phyloP scores from a whole-genome alignment of 2,113 vertebrate genomes.

The Diadophis punctatus region DNA sequence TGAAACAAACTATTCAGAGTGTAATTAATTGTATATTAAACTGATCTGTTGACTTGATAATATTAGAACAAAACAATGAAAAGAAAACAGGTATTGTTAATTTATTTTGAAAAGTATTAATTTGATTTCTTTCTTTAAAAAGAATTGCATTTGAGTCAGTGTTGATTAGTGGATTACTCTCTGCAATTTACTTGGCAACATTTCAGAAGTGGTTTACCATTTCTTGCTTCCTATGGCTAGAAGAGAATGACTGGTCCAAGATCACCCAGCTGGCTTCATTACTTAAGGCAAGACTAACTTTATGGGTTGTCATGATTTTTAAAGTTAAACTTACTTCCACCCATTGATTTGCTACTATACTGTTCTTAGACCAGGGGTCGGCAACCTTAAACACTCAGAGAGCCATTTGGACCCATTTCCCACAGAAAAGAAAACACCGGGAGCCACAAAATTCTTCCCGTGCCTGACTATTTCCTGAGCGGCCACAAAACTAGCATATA shows the following conservation, averaged over 20 bases:
- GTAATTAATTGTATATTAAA: not conserved
- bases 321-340: conserved; percentile 4
- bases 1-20: not conserved
- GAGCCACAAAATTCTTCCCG: no score
- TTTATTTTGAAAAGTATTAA: not conserved
- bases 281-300: not conserved
- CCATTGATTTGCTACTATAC: not conserved
- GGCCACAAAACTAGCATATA: no score
- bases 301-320: not conserved
- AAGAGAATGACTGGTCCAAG: not conserved
- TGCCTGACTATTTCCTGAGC: no score
- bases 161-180: not conserved
- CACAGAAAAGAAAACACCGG: no score
- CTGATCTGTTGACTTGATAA: not conserved
- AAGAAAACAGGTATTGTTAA: not conserved
- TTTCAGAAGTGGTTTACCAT: not conserved
- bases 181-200: not conserved
- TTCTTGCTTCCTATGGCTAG: not conserved
- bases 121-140: not conserved
- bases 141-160: not conserved
- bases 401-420: no score
- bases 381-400: no score
- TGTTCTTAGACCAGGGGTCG: not conserved
- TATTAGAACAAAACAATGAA: not conserved
- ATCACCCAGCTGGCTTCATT: not conserved